Evolutionary conservation across 2,113 vertebrate species (phyloP).

Genomic region (human (Homo sapiens)): DNA sequence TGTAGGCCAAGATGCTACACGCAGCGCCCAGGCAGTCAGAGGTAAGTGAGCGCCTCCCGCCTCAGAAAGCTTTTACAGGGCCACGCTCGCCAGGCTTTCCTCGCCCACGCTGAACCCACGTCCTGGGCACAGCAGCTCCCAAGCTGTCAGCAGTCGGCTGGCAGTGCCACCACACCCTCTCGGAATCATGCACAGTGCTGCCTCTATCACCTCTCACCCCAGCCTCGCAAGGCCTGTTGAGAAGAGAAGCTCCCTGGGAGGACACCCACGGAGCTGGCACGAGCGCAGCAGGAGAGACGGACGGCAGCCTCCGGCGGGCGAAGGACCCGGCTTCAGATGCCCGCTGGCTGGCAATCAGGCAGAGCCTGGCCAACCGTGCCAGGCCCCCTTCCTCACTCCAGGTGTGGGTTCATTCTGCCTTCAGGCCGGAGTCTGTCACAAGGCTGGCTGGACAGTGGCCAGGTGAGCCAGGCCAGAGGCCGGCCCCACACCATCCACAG

Average conservation of each 20-base stretch:
- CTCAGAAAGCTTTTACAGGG: constrained; percentile 44
- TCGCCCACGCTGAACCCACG: neutral
- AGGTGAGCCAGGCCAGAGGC: neutral
- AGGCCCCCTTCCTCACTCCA: neutral
- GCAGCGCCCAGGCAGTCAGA: constrained; percentile 49
- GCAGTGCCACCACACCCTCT: neutral
- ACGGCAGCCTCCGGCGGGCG: too few species aligned
- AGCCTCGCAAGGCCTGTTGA: too few species aligned
- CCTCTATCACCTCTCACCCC: neutral
- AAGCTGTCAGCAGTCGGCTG: neutral
- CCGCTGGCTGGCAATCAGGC: neutral
- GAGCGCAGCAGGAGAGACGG: neutral
- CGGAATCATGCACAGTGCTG: constrained; percentile 41
- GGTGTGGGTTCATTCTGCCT: neutral
- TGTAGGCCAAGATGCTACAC: constrained; percentile 10
- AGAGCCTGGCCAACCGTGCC: too few species aligned
- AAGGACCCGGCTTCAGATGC: neutral
- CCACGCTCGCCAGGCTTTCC: constrained; percentile 48
- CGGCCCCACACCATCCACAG: neutral
- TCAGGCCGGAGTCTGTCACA: neutral
- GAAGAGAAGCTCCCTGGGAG: neutral
- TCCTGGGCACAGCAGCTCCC: too few species aligned
- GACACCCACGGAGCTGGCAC: neutral
- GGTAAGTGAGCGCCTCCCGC: neutral
- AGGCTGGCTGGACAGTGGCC: neutral